Percentiles rank a stretch among this genome's conserved stretches.
These are phyloP conservation scores for Ctenopoma multispine DNA, from an alignment of 2,797 vertebrate genomes.

Conservation along the genomic window DNA sequence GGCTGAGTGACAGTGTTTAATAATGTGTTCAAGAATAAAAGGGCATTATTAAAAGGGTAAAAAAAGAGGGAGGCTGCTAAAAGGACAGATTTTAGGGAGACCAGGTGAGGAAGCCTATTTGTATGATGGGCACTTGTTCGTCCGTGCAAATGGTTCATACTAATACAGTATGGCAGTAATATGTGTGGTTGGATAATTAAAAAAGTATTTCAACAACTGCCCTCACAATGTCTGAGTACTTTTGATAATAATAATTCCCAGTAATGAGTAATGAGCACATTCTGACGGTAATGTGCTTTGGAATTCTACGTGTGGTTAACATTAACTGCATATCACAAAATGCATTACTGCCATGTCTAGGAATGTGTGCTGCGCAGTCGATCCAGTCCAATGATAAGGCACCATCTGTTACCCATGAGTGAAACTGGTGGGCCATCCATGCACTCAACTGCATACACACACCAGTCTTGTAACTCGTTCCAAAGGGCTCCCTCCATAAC, in stretches of 20 bases:
- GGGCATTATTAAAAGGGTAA: slow-evolving; percentile 69
- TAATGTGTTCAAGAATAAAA: slow-evolving; percentile 82
- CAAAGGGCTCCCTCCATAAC: slow-evolving; percentile 53
- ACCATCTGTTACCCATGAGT: slow-evolving; percentile 84
- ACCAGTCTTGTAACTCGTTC: slow-evolving; percentile 65
- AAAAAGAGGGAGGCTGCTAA: slow-evolving; percentile 42
- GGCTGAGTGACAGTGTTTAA: slow-evolving; percentile 85
- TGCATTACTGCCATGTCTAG: slow-evolving; percentile 85
- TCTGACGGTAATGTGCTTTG: slow-evolving; percentile 60
- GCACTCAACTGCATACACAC: slow-evolving; percentile 55
- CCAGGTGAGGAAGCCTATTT: slow-evolving; percentile 56
- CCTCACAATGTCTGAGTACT: slow-evolving; percentile 11
- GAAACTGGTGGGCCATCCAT: slow-evolving; percentile 64
- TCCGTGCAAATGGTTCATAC: slow-evolving; percentile 12
- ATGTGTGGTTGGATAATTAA: slow-evolving; percentile 33
- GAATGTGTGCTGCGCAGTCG: slow-evolving; percentile 79
- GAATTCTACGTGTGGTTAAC: slow-evolving; percentile 78
- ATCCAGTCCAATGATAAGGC: slow-evolving; percentile 84
- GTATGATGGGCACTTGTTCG: slow-evolving; percentile 6
- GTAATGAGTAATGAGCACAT: slow-evolving; percentile 32
- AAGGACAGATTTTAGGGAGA: slow-evolving; percentile 57
- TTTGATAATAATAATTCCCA: slow-evolving; percentile 16
- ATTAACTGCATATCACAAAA: slow-evolving; percentile 77
- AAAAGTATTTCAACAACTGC: slow-evolving; percentile 45
- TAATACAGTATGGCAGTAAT: background rate